Conservation (phyloP, 2,888 invertebrate species). For the Drosophila mettleri region DNA sequence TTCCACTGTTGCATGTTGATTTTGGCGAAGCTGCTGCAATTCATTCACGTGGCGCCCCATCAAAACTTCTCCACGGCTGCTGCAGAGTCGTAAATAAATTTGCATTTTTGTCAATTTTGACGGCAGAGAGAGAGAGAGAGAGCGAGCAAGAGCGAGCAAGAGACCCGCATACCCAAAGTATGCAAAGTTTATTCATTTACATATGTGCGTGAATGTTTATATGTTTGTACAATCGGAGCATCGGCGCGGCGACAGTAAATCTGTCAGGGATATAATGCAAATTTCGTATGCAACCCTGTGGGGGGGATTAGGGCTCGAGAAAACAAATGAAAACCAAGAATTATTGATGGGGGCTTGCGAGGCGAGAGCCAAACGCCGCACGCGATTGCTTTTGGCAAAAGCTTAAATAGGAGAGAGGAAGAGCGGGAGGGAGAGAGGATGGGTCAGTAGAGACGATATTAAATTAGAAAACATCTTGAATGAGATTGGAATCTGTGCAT, state of each 20-base stretch:
- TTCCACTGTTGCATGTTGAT: constrained; percentile 67
- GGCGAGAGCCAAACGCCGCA: neutral
- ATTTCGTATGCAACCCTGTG: constrained; percentile 11
- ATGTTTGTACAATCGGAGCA: constrained; percentile 15
- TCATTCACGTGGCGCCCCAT: constrained; percentile 60
- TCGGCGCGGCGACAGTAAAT: constrained; percentile 22
- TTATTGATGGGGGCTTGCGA: neutral
- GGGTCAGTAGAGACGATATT: neutral
- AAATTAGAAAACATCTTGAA: neutral
- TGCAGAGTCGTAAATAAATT: constrained; percentile 73
- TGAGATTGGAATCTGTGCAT: neutral
- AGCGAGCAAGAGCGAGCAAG: no score
- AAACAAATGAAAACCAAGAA: constrained; percentile 16
- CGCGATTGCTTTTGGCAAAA: neutral
- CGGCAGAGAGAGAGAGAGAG: no score
- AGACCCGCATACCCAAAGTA: no score
- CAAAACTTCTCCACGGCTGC: constrained; percentile 44
- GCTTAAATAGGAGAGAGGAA: neutral
- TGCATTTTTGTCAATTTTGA: constrained; percentile 80
- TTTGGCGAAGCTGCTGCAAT: constrained; percentile 59
- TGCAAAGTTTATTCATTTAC: constrained; percentile 73
- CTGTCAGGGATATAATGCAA: constrained; percentile 26
- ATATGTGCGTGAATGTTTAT: constrained; percentile 1
- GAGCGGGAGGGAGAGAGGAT: neutral
- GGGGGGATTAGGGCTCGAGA: neutral